Evolutionary conservation across 2,113 vertebrate genomes (phyloP), one percentile per base, ranked within the genome.

Genomic region (Tinamus guttatus): DNA sequence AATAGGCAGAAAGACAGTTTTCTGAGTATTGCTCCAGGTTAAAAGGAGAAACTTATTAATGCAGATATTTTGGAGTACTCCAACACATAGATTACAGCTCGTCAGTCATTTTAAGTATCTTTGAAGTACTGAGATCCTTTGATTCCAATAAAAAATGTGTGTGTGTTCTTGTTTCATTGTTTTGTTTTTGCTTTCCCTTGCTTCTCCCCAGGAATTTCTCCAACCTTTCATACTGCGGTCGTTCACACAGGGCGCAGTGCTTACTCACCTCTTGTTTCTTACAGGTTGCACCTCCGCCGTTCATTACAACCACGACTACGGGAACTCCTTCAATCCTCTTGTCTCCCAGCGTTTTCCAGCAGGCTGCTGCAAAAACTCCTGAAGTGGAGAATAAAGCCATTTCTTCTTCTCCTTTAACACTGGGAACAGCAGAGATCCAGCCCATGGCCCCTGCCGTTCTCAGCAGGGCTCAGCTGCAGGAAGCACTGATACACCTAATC

Each of bases 341-440:
- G 71, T 99, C 99, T 64, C 99, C 99, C 10, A 99, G 99, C 87
- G 99, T 98, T 85, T 99, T 99, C 95, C 99, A 99, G 97, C 98
- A 99, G 75, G 98, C 99, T 3, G 47, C 95, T 62, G 90, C 90
- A 90, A 99, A 98, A 94, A 75, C 97, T n/a, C 36, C 97, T 52
- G 98, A 98, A 83, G 91, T 95, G 20, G 98, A 98, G n/a, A 98
- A 86, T 89, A 98, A 98, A 95, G 88, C 92, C 65, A 56, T 30
- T 89, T 96, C 98, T 71, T 91, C 98, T 54, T 98, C 98, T 5
- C 90, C 98, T 81, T 83, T 97, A 84, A 97, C 98, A 15, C 91
- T 97, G 63, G 97, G 96, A 75, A 80, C 95, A 49, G 71, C 93
- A 75, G 99, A 99, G 89, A 80, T 95, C 79, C 97, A 96, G 43